phyloP scores from a whole-genome alignment of 2,113 vertebrate species.

The Alouatta palliata region DNA sequence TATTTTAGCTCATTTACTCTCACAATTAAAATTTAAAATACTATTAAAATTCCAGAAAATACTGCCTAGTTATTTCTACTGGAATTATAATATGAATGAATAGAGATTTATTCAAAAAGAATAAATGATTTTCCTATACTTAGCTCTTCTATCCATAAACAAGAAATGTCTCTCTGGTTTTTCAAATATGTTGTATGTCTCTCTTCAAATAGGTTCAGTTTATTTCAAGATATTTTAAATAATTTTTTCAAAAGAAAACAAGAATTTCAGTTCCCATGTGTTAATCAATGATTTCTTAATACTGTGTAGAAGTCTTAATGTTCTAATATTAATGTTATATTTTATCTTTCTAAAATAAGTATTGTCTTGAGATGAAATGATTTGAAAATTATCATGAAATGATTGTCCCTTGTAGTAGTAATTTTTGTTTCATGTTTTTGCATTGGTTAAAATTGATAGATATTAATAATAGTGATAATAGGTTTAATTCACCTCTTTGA shows the following conservation, averaged over 20 bases:
- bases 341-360: slow-evolving; percentile 2
- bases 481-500: neutral
- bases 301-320: neutral
- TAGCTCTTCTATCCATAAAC: neutral
- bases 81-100: neutral
- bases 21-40: neutral
- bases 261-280: neutral
- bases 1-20: slow-evolving; percentile 33
- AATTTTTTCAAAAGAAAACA: neutral
- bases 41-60: neutral
- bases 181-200: neutral
- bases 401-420: neutral
- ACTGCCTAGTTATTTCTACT: neutral
- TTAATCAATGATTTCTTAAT: neutral
- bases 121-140: neutral
- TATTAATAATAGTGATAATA: slow-evolving; percentile 5
- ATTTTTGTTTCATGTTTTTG: slow-evolving; percentile 8
- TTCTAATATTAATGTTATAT: slow-evolving; percentile 13
- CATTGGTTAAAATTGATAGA: slow-evolving; percentile 19
- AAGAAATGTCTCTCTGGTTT: neutral
- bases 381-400: neutral
- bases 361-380: neutral
- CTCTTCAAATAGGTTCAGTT: neutral
- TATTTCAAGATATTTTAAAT: slow-evolving; percentile 10
- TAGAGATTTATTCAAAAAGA: neutral